Base-by-base conservation (phyloP, 2,797 vertebrate species). In the Enteromius fasciolatus region DNA sequence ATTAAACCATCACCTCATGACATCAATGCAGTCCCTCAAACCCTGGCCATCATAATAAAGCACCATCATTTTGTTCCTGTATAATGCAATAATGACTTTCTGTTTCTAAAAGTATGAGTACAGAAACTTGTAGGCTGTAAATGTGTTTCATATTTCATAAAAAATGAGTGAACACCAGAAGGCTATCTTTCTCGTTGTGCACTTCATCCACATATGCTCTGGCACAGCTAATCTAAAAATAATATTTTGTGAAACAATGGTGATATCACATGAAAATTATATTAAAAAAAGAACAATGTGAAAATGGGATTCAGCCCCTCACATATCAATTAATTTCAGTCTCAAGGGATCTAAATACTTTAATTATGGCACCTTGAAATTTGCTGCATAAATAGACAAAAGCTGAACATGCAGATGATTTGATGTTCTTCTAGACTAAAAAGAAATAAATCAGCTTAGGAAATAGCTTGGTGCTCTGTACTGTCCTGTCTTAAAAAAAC, bases 181-280 rank as follows among this genome's bases (percentile, higher is more conserved):
- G 36, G 15, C 18, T 28, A 33, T 46, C 25, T 46, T 78, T 46
- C 41, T 75, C 4, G 31, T 12, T 25, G 39, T 61, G 68, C 7
- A 23, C 54, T 74, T 75, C 5, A 67, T 75, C 23, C 41, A n/a
- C 41, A 68, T 17, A 77, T 31, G n/a, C 8, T 68, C 17, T 48
- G 5, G 0, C 75, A 67, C 33, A 84, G 72, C 50, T 80, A 61
- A 50, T 50, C 28, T 66, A 36, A 85, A 84, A 48, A 73, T 70
- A 66, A 50, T 33, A 46, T 20, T 44, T 76, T 72, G 36, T 46
- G 48, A 80, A 54, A 57, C 52, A 57, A 44, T 68, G n/a, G 59
- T 68, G 73, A 52, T 68, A 82, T 82, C 79, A 81, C 48, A 67
- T 75, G 44, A 61, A 61, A 72, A 73, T 69, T 31, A 25, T 7